Evolutionary conservation across 2,113 vertebrate species (phyloP), one percentile per base, ranked within the genome.

Genomic region (Suncus etruscus): DNA sequence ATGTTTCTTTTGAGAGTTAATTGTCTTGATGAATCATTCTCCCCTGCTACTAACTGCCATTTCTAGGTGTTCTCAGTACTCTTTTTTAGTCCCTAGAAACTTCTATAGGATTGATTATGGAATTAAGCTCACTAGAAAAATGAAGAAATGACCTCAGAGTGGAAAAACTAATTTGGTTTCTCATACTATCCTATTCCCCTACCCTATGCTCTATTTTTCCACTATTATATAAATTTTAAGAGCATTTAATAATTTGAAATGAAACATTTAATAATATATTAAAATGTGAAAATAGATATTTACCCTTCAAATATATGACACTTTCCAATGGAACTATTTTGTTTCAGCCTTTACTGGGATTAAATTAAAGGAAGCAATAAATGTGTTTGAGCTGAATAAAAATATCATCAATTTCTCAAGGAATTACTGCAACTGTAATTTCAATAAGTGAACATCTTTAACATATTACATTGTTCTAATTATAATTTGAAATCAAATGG

Each of bases 301-400:
- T 83, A 32, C 70, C 70, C 63, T 95, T 77, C 39, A 86, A 63
- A 45, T 45, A 68, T 31, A 70, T 47, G 47, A 83, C 24, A 45
- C 78, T 86, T 88, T 75, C 69, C 70, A 69, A 78, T 83, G 27
- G 12, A 74, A 6, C 29, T 86, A 39, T 61, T 92, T 83, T 91
- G 70, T 72, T 92, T 84, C 83, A 27, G 18, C 74, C 73, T 83
- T 20, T 1, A 47, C 6, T 14, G 61, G 48, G 27, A 50, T 69
- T 11, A 68, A 76, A 86, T 79, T 22, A 81, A 91, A 31, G 66
- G 31, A 61, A 65, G 32, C 73, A 88, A n/a, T 50, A n/a, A 66
- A n/a, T 48, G 54, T 15, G 18, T 75, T 77, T 72, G 32, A 74
- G 25, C 4, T 72, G 11, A 73, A 39, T 47, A 80, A 88, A 85